Conservation (phyloP, 2,888 invertebrate genomes). For the Oscheius sp. region DNA sequence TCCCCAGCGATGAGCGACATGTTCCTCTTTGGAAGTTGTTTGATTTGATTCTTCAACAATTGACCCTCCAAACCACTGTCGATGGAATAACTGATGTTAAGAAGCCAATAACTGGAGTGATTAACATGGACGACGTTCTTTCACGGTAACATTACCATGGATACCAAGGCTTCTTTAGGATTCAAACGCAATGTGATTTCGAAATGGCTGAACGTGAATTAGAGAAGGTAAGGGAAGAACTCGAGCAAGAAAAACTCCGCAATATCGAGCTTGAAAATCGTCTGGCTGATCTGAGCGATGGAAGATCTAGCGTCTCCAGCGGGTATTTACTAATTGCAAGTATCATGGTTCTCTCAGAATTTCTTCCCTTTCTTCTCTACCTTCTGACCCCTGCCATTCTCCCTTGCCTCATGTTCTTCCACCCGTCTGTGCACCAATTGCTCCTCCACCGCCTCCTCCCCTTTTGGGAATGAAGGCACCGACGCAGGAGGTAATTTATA, state of each 20-base stretch:
- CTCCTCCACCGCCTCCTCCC: constrained; percentile 61
- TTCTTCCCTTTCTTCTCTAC: constrained; percentile 57
- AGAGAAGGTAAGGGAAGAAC: constrained; percentile 51
- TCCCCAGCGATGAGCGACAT: constrained; percentile 83
- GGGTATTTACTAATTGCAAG: neutral
- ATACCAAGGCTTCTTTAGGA: constrained; percentile 35
- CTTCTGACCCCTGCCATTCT: constrained; percentile 53
- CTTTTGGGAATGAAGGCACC: constrained; percentile 5
- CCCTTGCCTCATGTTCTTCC: constrained; percentile 40
- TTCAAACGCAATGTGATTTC: constrained; percentile 65
- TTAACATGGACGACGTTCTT: constrained; percentile 64
- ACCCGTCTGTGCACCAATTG: constrained; percentile 55
- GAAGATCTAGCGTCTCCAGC: constrained; percentile 37
- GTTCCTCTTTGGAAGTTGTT: constrained; percentile 92
- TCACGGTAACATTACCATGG: constrained; percentile 7
- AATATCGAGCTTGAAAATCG: constrained; percentile 63
- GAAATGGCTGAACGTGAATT: constrained; percentile 61
- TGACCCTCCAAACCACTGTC: constrained; percentile 62
- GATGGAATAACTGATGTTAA: constrained; percentile 55
- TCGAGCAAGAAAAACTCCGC: constrained; percentile 55
- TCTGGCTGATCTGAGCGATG: constrained; percentile 60
- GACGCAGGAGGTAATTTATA: constrained; percentile 8
- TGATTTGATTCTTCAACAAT: constrained; percentile 90
- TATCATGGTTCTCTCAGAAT: constrained; percentile 28
- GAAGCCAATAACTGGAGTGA: constrained; percentile 44